Evolutionary conservation across 1,140 invertebrate species (phyloP), one percentile per base, ranked within the genome.

Genomic region (Druon quercuslanigerum): DNA sequence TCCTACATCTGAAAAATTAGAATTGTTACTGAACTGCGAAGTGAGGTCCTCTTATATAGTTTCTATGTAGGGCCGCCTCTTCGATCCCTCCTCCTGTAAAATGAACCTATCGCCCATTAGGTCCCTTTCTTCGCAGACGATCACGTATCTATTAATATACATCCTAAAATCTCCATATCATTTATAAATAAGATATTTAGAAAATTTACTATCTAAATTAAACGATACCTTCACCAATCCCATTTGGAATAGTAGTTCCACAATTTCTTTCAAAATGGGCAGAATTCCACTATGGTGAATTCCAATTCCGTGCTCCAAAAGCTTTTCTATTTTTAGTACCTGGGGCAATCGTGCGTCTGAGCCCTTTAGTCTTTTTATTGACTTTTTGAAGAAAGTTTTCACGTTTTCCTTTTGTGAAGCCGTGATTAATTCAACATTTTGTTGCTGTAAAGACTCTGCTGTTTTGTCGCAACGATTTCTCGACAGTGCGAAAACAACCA

Each of bases 261-360:
- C 98, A 71, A 99, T 97, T 93, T 99, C 99, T 89, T 99, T 99
- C 0, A 99, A 92, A 82, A 99, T 96, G 0, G 98, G 98, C 72
- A 99, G 90, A 82, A 99, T 98, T 20, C 98, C 98, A 91, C 98
- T 99, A 89, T 99, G 98, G 92, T 99, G 98, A 16, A 99, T 95
- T 0, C 98, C 98, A 79, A 99, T 96, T 0, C 99, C 99, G 81
- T 95, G 94, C 85, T 95, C 94, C n/a, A 99, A 87, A 13, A 98
- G 93, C 60, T 95, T 93, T 87, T 95, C 93, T 90, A 99, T 94
- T 75, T 93, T 93, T 25, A 94, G 88, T 7, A 98, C 97, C 93
- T 99, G 98, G 4, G 98, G 98, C 73, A 99, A 92, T 78, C 94
- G 92, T 83, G 95, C 93, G 90, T 99, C 98, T 1, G 95, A 93